Conservation (phyloP, 2,797 vertebrate species). For the Peromyscus aztecus region DNA sequence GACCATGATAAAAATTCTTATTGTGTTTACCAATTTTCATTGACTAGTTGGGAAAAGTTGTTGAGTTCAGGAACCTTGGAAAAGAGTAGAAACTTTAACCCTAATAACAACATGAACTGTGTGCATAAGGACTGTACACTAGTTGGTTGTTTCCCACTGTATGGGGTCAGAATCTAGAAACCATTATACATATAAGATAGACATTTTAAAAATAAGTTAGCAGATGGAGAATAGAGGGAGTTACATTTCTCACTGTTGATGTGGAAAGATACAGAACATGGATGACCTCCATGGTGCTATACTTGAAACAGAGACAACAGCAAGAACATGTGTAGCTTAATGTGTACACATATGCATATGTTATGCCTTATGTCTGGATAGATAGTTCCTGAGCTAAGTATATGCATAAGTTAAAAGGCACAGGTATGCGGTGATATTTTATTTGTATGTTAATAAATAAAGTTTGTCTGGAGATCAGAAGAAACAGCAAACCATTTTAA, state of each 20-base stretch:
- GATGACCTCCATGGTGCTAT: background rate
- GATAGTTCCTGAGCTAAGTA: background rate
- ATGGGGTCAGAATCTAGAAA: background rate
- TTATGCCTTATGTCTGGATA: background rate
- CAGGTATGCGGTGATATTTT: background rate
- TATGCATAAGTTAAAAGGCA: background rate
- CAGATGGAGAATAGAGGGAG: background rate
- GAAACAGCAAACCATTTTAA: no score
- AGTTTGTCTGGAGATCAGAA: no score
- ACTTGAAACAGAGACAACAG: background rate
- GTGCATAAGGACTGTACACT: background rate
- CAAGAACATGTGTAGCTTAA: background rate
- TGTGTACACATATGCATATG: background rate
- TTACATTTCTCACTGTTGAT: background rate
- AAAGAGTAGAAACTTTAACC: background rate
- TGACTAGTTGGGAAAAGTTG: background rate
- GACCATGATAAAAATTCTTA: background rate
- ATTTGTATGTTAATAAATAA: no score
- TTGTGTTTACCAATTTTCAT: background rate
- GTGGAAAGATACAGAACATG: background rate
- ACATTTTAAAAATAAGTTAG: background rate
- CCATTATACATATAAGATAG: background rate
- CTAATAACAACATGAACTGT: background rate
- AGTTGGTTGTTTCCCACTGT: background rate
- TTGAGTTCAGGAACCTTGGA: background rate